Evolutionary conservation across 2,888 invertebrate species (phyloP), one percentile per base, ranked within the genome.

Genomic region (Harmothoe impar): DNA sequence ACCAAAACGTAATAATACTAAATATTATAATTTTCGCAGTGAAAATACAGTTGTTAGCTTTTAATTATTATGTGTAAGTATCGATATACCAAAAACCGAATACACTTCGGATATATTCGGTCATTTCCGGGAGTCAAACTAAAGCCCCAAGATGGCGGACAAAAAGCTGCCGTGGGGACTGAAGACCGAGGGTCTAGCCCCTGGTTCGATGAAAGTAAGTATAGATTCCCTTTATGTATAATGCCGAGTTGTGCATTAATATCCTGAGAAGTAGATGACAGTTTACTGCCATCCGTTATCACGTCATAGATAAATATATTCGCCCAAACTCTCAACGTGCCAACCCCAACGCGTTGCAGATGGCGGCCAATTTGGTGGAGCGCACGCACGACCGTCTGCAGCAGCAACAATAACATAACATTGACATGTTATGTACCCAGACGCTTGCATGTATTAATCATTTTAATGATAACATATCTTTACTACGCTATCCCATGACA

Each of bases 151-250:
- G 90, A 91, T 91, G 91, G 91, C 91, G 89, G 91, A 91, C 72
- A 91, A 91, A 81, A 91, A 91, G 86, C 90, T 93, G 51, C 93
- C 93, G 54, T 93, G 93, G 93, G 93, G 93, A 35, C 62, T 93
- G 77, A 92, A 92, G 85, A 89, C 89, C 33, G 92, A 92, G 35
- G 91, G 91, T 35, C 54, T 92, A 31, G 89, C 92, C 23, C 92
- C 93, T 51, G 91, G 91, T n/a, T 91, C 92, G 12, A 90, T 92
- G 89, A 92, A 92, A 89, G 93, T 93, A 72, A 51, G 92, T 84
- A 56, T 62, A 15, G 31, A 54, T 68, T 35, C 68, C 1, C n/a
- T 35, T 15, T 89, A 62, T 23, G 25, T n/a, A 33, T 29, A 10
- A 54, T 12, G 20, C n/a, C 51, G 51, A 0, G 0, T 0, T 3